phyloP scores from a whole-genome alignment of 2,113 vertebrate species.

The Piaya cayana region DNA sequence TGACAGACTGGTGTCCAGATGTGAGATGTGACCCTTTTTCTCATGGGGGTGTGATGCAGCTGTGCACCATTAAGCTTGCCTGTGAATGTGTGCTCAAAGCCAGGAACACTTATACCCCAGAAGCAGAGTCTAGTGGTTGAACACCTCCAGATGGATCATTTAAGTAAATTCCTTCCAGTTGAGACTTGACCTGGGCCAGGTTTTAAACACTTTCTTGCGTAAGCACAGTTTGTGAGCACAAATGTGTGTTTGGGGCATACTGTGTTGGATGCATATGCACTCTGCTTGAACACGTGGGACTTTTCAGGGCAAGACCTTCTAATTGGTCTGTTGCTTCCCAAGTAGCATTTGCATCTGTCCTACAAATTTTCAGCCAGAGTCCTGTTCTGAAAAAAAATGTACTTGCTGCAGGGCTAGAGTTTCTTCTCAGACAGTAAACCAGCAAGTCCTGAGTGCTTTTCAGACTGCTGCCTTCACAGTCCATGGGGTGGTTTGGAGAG shows the following conservation, averaged over 20 bases:
- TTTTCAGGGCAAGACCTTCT: constrained; percentile 26
- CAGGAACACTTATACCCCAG: not conserved
- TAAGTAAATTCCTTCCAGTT: constrained; percentile 50
- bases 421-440: not conserved
- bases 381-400: not conserved
- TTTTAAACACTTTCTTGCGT: constrained; percentile 21
- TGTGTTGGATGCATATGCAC: not conserved
- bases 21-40: not conserved
- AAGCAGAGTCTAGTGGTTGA: constrained; percentile 27
- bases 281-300: not conserved
- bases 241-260: not conserved
- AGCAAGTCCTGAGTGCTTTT: not conserved
- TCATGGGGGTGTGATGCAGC: not conserved
- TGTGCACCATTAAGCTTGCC: constrained; percentile 23
- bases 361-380: not conserved
- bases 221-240: constrained; percentile 27
- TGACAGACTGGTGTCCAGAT: constrained; percentile 32
- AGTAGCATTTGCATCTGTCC: not conserved
- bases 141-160: constrained; percentile 46
- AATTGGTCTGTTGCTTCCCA: not conserved
- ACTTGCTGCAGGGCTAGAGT: not conserved
- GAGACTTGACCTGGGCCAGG: constrained; percentile 27
- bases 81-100: constrained; percentile 12
- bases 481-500: not conserved
- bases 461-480: not conserved